Evolutionary conservation across 2,888 invertebrate species (phyloP).

Genomic region (Pyrrhopygopsis socrates): DNA sequence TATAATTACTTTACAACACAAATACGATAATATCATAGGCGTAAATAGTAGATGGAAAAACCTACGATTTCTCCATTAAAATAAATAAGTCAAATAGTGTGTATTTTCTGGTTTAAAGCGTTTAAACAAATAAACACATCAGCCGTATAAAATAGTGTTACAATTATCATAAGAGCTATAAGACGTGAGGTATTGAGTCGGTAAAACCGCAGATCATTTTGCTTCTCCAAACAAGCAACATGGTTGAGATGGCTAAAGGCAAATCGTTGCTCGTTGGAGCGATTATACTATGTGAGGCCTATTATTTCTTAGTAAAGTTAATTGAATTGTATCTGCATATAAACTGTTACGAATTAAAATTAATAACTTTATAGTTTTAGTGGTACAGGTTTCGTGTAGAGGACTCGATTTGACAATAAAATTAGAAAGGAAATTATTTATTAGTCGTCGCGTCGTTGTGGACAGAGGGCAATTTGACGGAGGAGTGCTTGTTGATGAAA

Average conservation of each 20-base stretch:
- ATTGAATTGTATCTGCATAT: neutral
- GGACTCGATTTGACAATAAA: slow-evolving; percentile 78
- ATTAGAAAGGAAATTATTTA: slow-evolving; percentile 89
- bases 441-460: slow-evolving; percentile 93
- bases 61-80: no score
- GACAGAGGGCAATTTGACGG: slow-evolving; percentile 94
- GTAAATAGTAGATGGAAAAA: neutral
- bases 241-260: slow-evolving; percentile 20
- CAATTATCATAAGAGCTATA: slow-evolving; percentile 10
- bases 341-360: neutral
- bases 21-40: neutral
- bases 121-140: neutral
- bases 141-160: neutral
- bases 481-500: slow-evolving; percentile 95
- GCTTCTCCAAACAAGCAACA: slow-evolving; percentile 5
- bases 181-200: slow-evolving; percentile 8
- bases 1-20: neutral
- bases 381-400: slow-evolving; percentile 77
- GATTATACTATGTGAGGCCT: neutral
- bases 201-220: slow-evolving; percentile 23
- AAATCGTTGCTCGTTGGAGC: neutral
- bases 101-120: neutral
- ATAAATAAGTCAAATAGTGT: no score
- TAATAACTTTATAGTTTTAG: slow-evolving; percentile 34
- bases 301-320: neutral